Conservation (phyloP, 1,140 invertebrate genomes). For the Drosophila lacertosa region DNA sequence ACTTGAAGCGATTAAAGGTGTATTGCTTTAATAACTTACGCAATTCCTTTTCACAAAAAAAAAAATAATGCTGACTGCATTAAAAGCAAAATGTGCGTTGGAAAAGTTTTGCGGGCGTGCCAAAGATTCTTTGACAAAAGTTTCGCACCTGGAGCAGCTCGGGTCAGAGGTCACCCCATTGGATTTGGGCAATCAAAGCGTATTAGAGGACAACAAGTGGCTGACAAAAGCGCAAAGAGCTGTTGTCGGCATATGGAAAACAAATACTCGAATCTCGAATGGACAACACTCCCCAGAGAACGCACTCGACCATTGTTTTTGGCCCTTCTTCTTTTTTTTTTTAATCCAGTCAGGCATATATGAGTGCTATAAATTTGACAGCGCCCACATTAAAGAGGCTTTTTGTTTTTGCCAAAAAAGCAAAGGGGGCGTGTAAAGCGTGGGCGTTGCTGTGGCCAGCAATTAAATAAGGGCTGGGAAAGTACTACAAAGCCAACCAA, state of each 20-base stretch:
- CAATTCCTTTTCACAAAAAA: not conserved
- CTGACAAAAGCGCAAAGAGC: slow-evolving; percentile 40
- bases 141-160: slow-evolving; percentile 31
- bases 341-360: slow-evolving; percentile 11
- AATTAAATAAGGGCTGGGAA: slow-evolving; percentile 61
- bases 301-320: slow-evolving; percentile 21
- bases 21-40: too few species aligned
- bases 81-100: slow-evolving; percentile 26
- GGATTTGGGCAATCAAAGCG: slow-evolving; percentile 37
- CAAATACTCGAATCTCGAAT: slow-evolving; percentile 30
- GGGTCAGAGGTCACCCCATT: slow-evolving; percentile 11
- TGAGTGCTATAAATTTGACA: slow-evolving; percentile 44
- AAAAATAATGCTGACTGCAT: slow-evolving; percentile 2
- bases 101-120: slow-evolving; percentile 35
- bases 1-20: too few species aligned
- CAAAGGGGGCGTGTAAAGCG: slow-evolving; percentile 20
- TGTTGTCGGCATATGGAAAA: slow-evolving; percentile 44
- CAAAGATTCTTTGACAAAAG: slow-evolving; percentile 38
- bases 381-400: slow-evolving; percentile 19
- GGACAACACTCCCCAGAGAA: slow-evolving; percentile 9
- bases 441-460: slow-evolving; percentile 44
- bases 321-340: not conserved
- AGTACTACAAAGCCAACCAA: slow-evolving; percentile 10
- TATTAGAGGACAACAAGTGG: slow-evolving; percentile 58
- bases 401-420: slow-evolving; percentile 7